Base-by-base conservation (phyloP, 1,140 invertebrate genomes). In the Aphelinus atriplicis region DNA sequence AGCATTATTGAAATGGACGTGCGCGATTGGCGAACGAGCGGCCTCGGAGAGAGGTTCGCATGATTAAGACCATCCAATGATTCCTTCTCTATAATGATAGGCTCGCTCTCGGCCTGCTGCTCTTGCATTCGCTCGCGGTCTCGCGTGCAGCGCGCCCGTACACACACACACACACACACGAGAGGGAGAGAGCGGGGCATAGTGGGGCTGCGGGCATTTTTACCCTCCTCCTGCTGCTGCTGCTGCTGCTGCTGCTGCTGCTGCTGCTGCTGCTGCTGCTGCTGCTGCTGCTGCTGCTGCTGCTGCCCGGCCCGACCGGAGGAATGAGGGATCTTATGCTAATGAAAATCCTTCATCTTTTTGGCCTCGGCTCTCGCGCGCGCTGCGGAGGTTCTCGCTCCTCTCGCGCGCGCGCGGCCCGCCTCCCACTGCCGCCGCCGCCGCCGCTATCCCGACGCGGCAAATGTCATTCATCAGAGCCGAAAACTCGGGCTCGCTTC, bases 51-150 rank as follows among this genome's bases (percentile, higher is more conserved):
- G 83, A 84, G 84, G 82, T 85, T 87, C 84, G 85, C 85, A 87
- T 87, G 85, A 87, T 88, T 88, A 87, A 88, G 86, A 88, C 87
- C 86, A 88, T 87, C 87, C 87, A 87, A 88, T 88, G 87, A 88
- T 87, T 87, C 83, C 87, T 87, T 87, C 87, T 87, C 85, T 88
- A 87, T 87, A 88, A 88, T 87, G 87, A 88, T 87, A 87, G 87
- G 83, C 82, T 86, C 81, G 6, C 10, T 10, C 46, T 45, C 82
- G 82, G 77, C 73, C 75, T 79, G 80, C 80, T 81, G 80, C 83
- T 84, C 78, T 80, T 77, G 78, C 75, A 78, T 79, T 79, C 26
- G 69, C 62, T 70, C 58, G 65, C 77, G 78, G 77, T 75, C 26
- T 26, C 26, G 26, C 26, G 26, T 26, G 26, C 26, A 76, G 78